A percentile compares a stretch with the other conserved stretches of the same genome.
phyloP scores from a whole-genome alignment of 2,888 invertebrate species.

The Sepiola atlantica region DNA sequence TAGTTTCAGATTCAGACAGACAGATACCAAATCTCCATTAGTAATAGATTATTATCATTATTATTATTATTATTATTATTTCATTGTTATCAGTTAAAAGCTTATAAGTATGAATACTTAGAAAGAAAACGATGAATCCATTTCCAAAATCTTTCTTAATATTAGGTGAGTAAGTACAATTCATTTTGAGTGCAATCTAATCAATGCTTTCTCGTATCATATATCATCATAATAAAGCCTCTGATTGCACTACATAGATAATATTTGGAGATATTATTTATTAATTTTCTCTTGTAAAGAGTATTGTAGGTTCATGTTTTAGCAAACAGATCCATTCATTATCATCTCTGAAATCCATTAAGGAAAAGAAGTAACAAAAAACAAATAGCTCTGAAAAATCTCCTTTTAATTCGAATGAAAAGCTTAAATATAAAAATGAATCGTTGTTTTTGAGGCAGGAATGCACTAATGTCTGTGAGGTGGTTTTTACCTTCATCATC shows the following conservation, averaged over 20 bases:
- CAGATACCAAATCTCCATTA: no score
- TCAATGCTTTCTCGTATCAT: not conserved
- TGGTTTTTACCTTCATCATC: not conserved
- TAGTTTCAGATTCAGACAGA: no score
- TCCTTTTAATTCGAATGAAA: not conserved
- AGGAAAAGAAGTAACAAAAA: not conserved
- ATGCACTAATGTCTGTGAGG: not conserved
- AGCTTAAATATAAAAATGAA: conserved; percentile 2
- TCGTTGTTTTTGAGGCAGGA: not conserved
- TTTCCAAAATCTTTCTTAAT: not conserved
- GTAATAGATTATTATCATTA: no score
- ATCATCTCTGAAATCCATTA: not conserved
- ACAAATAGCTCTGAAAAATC: not conserved
- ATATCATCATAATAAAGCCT: not conserved
- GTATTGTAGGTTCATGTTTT: not conserved
- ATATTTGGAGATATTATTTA: not conserved
- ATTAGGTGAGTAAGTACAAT: not conserved
- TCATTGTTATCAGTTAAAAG: not conserved
- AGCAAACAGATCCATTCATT: not conserved
- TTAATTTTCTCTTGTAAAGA: not conserved
- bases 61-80: no score
- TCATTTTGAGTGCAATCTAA: not conserved
- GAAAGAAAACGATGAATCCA: not conserved
- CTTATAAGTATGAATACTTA: not conserved
- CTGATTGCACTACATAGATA: not conserved